Base-by-base conservation (phyloP, 2,888 invertebrate species). In the Torymus auratus region DNA sequence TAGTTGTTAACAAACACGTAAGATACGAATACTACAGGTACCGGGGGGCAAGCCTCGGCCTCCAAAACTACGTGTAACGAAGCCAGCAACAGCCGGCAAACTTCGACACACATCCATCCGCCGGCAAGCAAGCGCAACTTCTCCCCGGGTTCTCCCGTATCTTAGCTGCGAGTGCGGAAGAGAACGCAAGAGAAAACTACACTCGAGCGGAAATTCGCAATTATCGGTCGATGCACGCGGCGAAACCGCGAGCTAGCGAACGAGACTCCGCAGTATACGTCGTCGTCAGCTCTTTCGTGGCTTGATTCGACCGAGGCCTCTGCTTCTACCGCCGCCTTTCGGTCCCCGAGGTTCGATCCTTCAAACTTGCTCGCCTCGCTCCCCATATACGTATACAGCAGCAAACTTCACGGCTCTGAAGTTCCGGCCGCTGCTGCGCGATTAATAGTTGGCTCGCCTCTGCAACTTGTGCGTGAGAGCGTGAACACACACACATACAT, bases 321-420 rank as follows among this genome's bases (percentile, higher is more conserved):
- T 3, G 10, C 2, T 15, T 11, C 17, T 7, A 11, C 20, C 15
- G 17, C 50, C 28, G 17, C 60, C 28, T 41, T 74, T 15, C 60
- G 80, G 83, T 83, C 83, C 81, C 80, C 73, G 78, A 82, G 83
- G 82, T 83, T 84, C 84, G 80, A 85, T 80, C 83, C 81, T 83
- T 83, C 82, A 83, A 84, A 84, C 83, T 85, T 84, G 80, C 82
- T 80, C 80, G 28, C 28, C 28, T 2, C 28, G 0, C 28, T 28
- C 28, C 28, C 7, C 3, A 28, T 28, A 28, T 28, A 28, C 28
- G 28, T 28, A 4, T 77, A 72, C 81, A n/a, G n/a, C 13, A 28
- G 76, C 76, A 80, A 83, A 82, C 82, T 84, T 81, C 53, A 17
- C 56, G 77, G 68, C 74, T 28, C 28, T 81, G 77, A 83, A 83